Conservation (phyloP, 92 coral and sea anemone genomes). For the Virgularia gustaviana region DNA sequence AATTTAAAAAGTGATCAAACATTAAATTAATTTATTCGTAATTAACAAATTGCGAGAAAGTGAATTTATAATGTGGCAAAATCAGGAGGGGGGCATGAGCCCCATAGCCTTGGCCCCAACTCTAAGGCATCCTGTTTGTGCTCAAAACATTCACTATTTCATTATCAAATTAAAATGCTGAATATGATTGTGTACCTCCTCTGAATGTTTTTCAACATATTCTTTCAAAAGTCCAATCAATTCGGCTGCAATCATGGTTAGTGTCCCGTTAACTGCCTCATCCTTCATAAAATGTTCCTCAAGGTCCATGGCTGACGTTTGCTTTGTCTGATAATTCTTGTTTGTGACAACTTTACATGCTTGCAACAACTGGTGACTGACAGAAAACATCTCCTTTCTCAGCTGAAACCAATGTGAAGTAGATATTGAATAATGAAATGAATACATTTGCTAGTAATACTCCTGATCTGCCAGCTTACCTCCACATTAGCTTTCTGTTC, state of each 20-base stretch:
- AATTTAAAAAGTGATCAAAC: too few species aligned
- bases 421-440: not conserved
- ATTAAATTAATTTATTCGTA: too few species aligned
- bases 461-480: slow-evolving; percentile 42
- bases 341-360: slow-evolving; percentile 25
- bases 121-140: too few species aligned
- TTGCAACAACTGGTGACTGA: slow-evolving; percentile 14
- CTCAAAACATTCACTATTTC: too few species aligned
- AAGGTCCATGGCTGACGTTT: slow-evolving; percentile 20
- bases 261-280: slow-evolving; percentile 16
- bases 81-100: too few species aligned
- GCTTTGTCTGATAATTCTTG: slow-evolving; percentile 8
- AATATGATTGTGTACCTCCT: too few species aligned
- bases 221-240: slow-evolving; percentile 23
- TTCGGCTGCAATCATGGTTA: slow-evolving; percentile 31
- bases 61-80: too few species aligned
- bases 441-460: not conserved
- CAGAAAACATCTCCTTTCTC: slow-evolving; percentile 24
- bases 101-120: too few species aligned
- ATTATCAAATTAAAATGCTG: too few species aligned
- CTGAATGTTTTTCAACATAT: slow-evolving; percentile 23
- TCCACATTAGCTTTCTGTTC: slow-evolving; percentile 77
- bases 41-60: too few species aligned
- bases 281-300: slow-evolving; percentile 18
- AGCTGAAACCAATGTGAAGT: not conserved